phyloP scores from a whole-genome alignment of 2,888 invertebrate genomes.

The Myathropa florea region DNA sequence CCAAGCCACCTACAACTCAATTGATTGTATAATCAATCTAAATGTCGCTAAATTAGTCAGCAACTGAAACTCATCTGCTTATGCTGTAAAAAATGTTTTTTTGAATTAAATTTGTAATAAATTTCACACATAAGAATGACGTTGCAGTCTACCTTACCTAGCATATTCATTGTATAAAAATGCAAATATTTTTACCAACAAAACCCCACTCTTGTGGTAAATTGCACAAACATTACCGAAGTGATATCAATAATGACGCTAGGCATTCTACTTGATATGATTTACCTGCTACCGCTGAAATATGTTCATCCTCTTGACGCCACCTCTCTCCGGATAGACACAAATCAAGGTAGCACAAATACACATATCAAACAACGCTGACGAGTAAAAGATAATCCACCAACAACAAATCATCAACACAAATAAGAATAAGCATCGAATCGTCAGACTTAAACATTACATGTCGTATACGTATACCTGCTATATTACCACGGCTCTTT shows the following conservation, averaged over 20 bases:
- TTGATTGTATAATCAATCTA: conserved; percentile 58
- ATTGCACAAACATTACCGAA: conserved; percentile 23
- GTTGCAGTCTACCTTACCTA: conserved; percentile 17
- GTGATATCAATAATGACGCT: conserved; percentile 25
- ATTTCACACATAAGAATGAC: conserved; percentile 33
- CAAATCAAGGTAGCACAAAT: conserved; percentile 59
- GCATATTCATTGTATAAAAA: background rate
- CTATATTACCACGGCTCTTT: background rate
- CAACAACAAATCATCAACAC: conserved; percentile 22
- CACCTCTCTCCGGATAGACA: conserved; percentile 38
- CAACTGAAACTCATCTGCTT: background rate
- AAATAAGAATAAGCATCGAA: conserved; percentile 34
- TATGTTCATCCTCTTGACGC: conserved; percentile 27
- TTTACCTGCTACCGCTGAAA: conserved; percentile 29
- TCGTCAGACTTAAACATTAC: conserved; percentile 5
- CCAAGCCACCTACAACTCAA: conserved; percentile 14
- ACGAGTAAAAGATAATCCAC: conserved; percentile 55
- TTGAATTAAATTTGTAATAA: conserved; percentile 30
- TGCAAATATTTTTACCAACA: background rate
- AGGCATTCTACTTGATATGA: conserved; percentile 26
- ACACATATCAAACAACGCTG: conserved; percentile 42
- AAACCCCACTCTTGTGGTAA: background rate
- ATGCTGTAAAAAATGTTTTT: too few relatives aligned
- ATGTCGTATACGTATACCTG: background rate
- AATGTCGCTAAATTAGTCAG: conserved; percentile 24